phyloP scores from a whole-genome alignment of 1,140 invertebrate genomes.

The Cheumatopsyche charites region DNA sequence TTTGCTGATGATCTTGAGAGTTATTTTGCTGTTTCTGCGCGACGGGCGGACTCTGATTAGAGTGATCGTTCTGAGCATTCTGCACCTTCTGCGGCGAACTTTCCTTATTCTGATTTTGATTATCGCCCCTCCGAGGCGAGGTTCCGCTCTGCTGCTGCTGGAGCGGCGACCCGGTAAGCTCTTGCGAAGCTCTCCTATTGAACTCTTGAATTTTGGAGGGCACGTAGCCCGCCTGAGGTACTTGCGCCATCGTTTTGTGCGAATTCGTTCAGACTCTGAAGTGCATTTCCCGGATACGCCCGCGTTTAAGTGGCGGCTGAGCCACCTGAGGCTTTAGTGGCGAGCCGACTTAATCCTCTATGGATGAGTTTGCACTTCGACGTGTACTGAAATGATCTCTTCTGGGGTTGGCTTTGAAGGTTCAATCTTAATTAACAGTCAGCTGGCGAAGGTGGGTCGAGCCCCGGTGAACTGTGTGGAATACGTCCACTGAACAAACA shows the following conservation, averaged over 20 bases:
- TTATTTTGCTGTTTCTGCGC: constrained; percentile 17
- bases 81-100: constrained; percentile 44
- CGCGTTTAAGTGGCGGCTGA: neutral
- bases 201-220: constrained; percentile 59
- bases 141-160: constrained; percentile 19
- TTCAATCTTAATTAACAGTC: constrained; percentile 26
- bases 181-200: constrained; percentile 55
- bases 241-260: constrained; percentile 54
- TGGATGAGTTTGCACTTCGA: constrained; percentile 3
- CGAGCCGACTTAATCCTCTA: neutral
- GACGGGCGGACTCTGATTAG: constrained; percentile 50
- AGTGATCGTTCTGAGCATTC: constrained; percentile 48
- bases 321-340: neutral
- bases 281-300: neutral
- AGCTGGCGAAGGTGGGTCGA: neutral
- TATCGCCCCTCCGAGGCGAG: constrained; percentile 41
- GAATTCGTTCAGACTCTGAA: neutral
- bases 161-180: constrained; percentile 50
- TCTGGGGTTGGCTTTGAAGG: neutral
- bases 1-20: neutral
- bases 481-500: constrained; percentile 16
- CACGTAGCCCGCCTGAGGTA: constrained; percentile 57
- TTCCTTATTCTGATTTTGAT: constrained; percentile 49
- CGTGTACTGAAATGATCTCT: neutral
- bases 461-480: neutral